A percentile compares a stretch with the other conserved stretches of the same genome.
Conservation (phyloP, 2,888 invertebrate species). For the Drosophila colorata region DNA sequence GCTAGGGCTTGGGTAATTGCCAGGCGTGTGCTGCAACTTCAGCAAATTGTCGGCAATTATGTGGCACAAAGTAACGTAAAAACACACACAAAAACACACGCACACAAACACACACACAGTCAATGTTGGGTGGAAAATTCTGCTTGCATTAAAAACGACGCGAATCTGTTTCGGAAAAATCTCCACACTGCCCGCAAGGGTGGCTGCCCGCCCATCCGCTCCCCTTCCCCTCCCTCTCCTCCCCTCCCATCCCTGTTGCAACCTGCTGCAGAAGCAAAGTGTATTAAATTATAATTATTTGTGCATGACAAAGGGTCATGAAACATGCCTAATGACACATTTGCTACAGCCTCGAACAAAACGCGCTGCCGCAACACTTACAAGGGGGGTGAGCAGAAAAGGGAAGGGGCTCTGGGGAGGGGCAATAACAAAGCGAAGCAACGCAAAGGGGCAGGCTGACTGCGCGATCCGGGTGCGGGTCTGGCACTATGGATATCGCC, state of each 20-base stretch:
- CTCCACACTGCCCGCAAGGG: constrained; percentile 42
- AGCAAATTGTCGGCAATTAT: constrained; percentile 81
- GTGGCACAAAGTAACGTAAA: constrained; percentile 72
- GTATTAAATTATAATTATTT: constrained; percentile 84
- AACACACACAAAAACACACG: constrained; percentile 23
- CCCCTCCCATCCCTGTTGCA: constrained; percentile 4
- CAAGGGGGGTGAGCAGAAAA: not conserved
- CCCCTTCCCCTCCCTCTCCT: too few species aligned
- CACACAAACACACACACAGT: constrained; percentile 16
- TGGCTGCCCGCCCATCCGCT: constrained; percentile 21
- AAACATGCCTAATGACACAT: constrained; percentile 84
- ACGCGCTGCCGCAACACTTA: constrained; percentile 47
- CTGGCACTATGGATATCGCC: constrained; percentile 50
- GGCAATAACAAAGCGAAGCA: not conserved
- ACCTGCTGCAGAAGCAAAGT: constrained; percentile 70
- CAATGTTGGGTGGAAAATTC: constrained; percentile 25
- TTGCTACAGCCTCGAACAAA: constrained; percentile 80
- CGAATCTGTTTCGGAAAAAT: constrained; percentile 53
- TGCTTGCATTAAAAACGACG: constrained; percentile 42
- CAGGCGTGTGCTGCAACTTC: constrained; percentile 78
- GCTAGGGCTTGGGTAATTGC: constrained; percentile 64
- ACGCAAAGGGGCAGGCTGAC: too few species aligned
- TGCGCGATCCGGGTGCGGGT: not conserved
- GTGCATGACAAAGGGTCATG: constrained; percentile 83
- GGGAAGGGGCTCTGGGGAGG: not conserved